Percentiles rank a stretch among this genome's conserved stretches.
Conservation (phyloP, 2,888 invertebrate genomes). For the Leucophenga maculata region DNA sequence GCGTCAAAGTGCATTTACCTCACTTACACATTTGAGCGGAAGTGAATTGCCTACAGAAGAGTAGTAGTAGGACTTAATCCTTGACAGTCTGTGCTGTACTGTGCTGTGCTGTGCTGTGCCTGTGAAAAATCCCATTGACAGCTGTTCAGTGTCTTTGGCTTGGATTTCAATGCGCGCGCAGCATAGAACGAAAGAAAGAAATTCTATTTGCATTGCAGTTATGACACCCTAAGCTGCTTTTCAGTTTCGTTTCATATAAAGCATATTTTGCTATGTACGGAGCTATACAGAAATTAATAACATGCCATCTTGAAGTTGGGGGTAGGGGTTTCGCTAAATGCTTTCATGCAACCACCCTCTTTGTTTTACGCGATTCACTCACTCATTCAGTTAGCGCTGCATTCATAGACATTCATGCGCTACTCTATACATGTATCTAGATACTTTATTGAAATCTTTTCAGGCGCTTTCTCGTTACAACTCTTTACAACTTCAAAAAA, state of each 20-base stretch:
- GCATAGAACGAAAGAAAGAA: background rate
- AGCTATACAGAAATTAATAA: background rate
- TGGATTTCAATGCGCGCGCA: conserved; percentile 2
- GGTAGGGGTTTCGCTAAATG: background rate
- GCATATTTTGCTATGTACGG: background rate
- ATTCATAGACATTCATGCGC: background rate
- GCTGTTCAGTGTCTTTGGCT: conserved; percentile 41
- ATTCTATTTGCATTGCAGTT: conserved; percentile 38
- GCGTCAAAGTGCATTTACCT: conserved; percentile 24
- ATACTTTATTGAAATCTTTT: background rate
- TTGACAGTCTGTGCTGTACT: no score
- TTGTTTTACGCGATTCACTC: background rate
- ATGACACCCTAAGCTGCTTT: conserved; percentile 45
- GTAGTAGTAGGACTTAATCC: no score
- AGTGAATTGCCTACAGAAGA: background rate
- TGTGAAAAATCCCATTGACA: conserved; percentile 41
- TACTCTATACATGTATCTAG: background rate
- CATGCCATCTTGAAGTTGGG: background rate
- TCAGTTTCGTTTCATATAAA: background rate
- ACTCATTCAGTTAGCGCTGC: conserved; percentile 6
- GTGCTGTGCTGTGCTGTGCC: no score
- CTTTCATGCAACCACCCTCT: conserved; percentile 4
- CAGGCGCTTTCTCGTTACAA: no score
- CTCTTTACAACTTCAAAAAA: no score
- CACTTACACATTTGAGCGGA: background rate